A percentile compares a stretch with the other conserved stretches of the same genome.
Evolutionary conservation across 2,888 invertebrate genomes (phyloP).

Genomic region (Loripinus fragilis): DNA sequence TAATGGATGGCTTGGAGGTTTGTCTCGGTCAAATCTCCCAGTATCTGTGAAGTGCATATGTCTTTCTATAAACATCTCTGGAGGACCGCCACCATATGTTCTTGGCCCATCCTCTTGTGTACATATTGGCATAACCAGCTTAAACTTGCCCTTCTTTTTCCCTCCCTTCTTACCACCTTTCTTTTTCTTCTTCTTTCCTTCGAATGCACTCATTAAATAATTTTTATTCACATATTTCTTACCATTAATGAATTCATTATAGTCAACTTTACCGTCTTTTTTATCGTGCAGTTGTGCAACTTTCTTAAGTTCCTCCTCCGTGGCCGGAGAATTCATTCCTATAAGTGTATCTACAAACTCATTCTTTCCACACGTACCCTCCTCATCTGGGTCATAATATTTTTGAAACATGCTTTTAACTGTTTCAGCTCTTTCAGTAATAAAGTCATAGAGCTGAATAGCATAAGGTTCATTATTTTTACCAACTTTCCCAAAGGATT

Average conservation of each 20-base stretch:
- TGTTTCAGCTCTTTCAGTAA: conserved; percentile 68
- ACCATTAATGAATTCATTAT: conserved; percentile 80
- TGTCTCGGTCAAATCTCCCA: conserved; percentile 80
- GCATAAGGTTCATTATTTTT: conserved; percentile 82
- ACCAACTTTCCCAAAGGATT: conserved; percentile 80
- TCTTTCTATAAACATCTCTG: conserved; percentile 78
- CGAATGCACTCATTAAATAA: conserved; percentile 82
- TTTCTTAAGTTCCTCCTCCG: conserved; percentile 78
- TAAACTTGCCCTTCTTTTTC: conserved; percentile 82
- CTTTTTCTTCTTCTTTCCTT: conserved; percentile 83
- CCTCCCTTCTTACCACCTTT: conserved; percentile 78
- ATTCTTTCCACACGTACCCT: conserved; percentile 73
- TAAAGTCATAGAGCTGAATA: conserved; percentile 82
- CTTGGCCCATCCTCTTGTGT: conserved; percentile 79
- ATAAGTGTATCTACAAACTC: conserved; percentile 79
- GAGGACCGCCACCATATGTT: conserved; percentile 81
- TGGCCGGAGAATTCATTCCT: conserved; percentile 77
- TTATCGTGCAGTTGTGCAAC: conserved; percentile 76
- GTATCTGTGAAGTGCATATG: conserved; percentile 82
- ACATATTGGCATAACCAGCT: conserved; percentile 82
- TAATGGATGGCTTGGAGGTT: conserved; percentile 81
- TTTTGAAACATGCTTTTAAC: conserved; percentile 77
- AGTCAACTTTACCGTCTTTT: conserved; percentile 79
- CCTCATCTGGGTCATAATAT: conserved; percentile 78
- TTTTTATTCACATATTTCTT: conserved; percentile 83